A percentile compares a stretch with the other conserved stretches of the same genome.
Conservation (phyloP, 1,140 invertebrate species). For the Drosophila trapezifrons region DNA sequence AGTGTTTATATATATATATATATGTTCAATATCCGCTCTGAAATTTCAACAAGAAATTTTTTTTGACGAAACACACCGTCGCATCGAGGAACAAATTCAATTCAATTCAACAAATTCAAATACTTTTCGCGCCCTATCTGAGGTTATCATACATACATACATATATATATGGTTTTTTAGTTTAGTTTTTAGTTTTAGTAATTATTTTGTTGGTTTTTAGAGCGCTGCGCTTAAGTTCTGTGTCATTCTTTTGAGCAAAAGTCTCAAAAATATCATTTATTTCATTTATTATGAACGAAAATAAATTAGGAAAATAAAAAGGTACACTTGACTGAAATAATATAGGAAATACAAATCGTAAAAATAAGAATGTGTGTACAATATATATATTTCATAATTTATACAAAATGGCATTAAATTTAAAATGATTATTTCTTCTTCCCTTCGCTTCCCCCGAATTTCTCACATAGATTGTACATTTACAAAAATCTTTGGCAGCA, state of each 20-base stretch:
- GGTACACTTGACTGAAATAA: slow-evolving; percentile 34
- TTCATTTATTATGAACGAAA: slow-evolving; percentile 44
- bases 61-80: too few relatives aligned
- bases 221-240: slow-evolving; percentile 27
- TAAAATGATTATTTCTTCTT: slow-evolving; percentile 43
- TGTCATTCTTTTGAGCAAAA: slow-evolving; percentile 58
- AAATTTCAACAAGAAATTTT: slow-evolving; percentile 32
- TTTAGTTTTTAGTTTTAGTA: slow-evolving; percentile 24
- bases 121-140: slow-evolving; percentile 8
- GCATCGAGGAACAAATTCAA: slow-evolving; percentile 69
- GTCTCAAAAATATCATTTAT: slow-evolving; percentile 46
- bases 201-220: slow-evolving; percentile 17
- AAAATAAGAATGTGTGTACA: slow-evolving; percentile 21
- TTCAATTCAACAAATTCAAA: slow-evolving; percentile 59
- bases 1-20: slow-evolving; percentile 37
- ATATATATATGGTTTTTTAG: slow-evolving; percentile 12
- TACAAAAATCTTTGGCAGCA: slow-evolving; percentile 75
- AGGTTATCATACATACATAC: neutral
- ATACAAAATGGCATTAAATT: slow-evolving; percentile 42
- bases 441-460: slow-evolving; percentile 14
- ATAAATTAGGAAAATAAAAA: slow-evolving; percentile 54
- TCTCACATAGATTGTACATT: slow-evolving; percentile 55
- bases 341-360: slow-evolving; percentile 29
- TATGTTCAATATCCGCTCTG: slow-evolving; percentile 35
- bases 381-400: slow-evolving; percentile 35